A percentile compares a stretch with the other conserved stretches of the same genome.
phyloP scores from a whole-genome alignment of 2,113 vertebrate genomes.

The Myotis davidii region DNA sequence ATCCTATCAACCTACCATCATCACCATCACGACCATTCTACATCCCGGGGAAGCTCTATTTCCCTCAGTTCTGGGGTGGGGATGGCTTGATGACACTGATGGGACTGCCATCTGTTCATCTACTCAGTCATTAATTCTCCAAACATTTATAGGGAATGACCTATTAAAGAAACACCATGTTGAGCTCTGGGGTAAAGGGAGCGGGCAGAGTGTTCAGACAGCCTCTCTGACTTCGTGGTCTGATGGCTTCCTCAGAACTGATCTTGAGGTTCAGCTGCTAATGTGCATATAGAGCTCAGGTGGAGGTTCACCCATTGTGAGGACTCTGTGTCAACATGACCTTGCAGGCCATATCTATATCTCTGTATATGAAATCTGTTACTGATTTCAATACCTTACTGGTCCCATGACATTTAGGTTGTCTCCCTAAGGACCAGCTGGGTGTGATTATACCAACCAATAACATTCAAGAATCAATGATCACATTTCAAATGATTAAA shows the following conservation, averaged over 20 bases:
- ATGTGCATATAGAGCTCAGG: too few relatives aligned
- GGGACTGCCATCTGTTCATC: neutral
- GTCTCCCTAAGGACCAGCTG: neutral
- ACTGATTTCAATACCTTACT: neutral
- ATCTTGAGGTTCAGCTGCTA: neutral
- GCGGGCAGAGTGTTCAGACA: neutral
- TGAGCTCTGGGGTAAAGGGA: neutral
- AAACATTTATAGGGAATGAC: neutral
- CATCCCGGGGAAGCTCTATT: rapidly evolving
- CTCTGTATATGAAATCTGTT: rapidly evolving
- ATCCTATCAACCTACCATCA: neutral
- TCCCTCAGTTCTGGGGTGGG: neutral
- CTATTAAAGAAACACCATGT: neutral
- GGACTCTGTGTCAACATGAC: neutral
- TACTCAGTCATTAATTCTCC: neutral
- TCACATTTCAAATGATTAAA: neutral
- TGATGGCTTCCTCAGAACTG: neutral
- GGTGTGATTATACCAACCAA: neutral
- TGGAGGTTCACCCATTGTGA: rapidly evolving
- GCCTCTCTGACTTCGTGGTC: too few relatives aligned
- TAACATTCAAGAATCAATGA: neutral
- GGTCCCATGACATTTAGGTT: rapidly evolving
- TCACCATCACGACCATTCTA: neutral
- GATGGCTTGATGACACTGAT: neutral
- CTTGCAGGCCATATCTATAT: too few relatives aligned